A percentile compares a stretch with the other conserved stretches of the same genome.
phyloP scores from a whole-genome alignment of 2,113 vertebrate species.

The Paramisgurnus dabryanus region DNA sequence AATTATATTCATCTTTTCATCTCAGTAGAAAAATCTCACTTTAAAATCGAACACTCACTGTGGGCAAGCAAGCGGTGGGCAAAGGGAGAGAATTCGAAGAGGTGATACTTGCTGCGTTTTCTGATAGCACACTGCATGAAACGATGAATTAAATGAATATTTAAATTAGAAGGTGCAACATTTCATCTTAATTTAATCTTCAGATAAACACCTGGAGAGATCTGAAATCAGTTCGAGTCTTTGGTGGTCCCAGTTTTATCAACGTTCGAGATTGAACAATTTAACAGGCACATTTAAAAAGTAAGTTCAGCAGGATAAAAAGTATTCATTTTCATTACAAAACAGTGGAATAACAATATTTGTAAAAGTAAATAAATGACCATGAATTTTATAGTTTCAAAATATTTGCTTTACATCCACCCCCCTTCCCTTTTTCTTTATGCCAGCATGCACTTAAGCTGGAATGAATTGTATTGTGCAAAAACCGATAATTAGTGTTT shows the following conservation, averaged over 20 bases:
- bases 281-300: too few species aligned
- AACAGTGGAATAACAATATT: not conserved
- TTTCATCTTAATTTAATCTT: slow-evolving; percentile 35
- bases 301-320: too few species aligned
- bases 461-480: too few species aligned
- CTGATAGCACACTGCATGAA: slow-evolving; percentile 24
- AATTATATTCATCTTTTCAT: slow-evolving; percentile 33
- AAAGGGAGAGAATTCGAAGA: not conserved
- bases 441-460: too few species aligned
- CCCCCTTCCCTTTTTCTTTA: too few species aligned
- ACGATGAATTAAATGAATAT: slow-evolving; percentile 33
- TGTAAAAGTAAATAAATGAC: too few species aligned
- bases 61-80: slow-evolving; percentile 1
- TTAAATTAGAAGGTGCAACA: slow-evolving; percentile 30
- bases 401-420: too few species aligned
- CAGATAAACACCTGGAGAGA: slow-evolving; percentile 33
- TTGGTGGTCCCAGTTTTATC: not conserved
- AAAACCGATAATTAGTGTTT: too few species aligned
- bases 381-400: too few species aligned
- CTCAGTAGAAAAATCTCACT: slow-evolving; percentile 25
- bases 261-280: not conserved
- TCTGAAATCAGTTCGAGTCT: slow-evolving; percentile 8
- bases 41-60: slow-evolving; percentile 1
- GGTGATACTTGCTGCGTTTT: slow-evolving; percentile 3
- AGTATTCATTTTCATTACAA: too few species aligned